phyloP scores from a whole-genome alignment of 2,888 invertebrate species.

The Eulithis prunata region DNA sequence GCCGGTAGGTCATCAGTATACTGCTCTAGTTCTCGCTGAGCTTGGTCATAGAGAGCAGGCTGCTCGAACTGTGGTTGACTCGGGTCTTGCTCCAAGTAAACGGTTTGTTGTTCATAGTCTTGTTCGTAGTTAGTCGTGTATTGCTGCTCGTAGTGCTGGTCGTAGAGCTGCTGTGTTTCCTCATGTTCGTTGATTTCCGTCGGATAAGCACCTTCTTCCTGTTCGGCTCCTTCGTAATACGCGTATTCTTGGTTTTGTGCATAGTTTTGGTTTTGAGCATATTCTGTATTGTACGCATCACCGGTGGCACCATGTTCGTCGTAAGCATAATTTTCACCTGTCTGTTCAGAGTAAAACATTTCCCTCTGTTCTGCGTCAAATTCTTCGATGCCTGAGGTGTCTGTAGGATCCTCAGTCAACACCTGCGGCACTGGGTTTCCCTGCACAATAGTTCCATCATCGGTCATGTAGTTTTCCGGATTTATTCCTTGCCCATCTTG shows the following conservation, averaged over 20 bases:
- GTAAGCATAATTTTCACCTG: constrained; percentile 46
- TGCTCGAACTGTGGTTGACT: constrained; percentile 34
- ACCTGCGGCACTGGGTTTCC: constrained; percentile 16
- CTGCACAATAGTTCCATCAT: constrained; percentile 32
- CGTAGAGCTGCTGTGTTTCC: constrained; percentile 62
- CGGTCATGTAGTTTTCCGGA: constrained; percentile 39
- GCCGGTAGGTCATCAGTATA: constrained; percentile 27
- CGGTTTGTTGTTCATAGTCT: constrained; percentile 43
- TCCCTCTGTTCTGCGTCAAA: constrained; percentile 64
- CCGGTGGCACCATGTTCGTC: constrained; percentile 43
- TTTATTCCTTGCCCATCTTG: constrained; percentile 46
- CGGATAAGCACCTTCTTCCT: constrained; percentile 51
- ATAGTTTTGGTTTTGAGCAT: constrained; percentile 46
- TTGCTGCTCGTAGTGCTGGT: constrained; percentile 68
- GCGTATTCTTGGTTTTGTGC: constrained; percentile 53
- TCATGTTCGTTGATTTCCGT: constrained; percentile 61
- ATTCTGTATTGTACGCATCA: constrained; percentile 45
- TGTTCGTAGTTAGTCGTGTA: constrained; percentile 48
- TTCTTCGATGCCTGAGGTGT: constrained; percentile 53
- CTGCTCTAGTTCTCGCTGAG: constrained; percentile 36
- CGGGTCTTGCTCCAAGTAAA: constrained; percentile 37
- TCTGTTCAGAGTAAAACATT: constrained; percentile 65
- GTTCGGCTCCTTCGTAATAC: constrained; percentile 57
- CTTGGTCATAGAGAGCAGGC: constrained; percentile 31
- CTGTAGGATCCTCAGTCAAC: constrained; percentile 20